phyloP scores from a whole-genome alignment of 2,113 vertebrate genomes.

The Nannobrachium achirus region DNA sequence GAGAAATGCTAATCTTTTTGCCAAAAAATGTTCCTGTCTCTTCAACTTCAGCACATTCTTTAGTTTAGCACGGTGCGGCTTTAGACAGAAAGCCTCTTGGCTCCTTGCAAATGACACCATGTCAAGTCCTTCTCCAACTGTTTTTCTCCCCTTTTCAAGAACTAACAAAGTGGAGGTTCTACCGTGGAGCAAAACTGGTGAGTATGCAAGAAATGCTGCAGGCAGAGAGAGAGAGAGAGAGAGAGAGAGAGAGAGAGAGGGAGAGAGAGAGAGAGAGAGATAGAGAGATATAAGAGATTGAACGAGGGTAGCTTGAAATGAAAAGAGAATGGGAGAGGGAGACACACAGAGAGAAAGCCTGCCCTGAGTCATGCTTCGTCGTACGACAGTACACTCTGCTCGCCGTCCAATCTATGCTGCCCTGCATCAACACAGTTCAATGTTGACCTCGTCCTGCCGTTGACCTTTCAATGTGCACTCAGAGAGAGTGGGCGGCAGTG shows the following conservation, averaged over 20 bases:
- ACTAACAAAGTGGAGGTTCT: conserved; percentile 35
- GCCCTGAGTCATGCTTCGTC: too few relatives aligned
- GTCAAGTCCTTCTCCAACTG: conserved; percentile 49
- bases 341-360: not conserved
- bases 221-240: conserved; percentile 42
- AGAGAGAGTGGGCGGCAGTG: too few relatives aligned
- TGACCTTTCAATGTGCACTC: too few relatives aligned
- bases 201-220: conserved; percentile 61
- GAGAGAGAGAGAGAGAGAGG: conserved; percentile 7
- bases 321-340: not conserved
- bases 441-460: too few relatives aligned
- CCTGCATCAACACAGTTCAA: too few relatives aligned
- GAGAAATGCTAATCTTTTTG: too few relatives aligned
- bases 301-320: too few relatives aligned
- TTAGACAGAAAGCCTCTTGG: conserved; percentile 10
- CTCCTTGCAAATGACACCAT: conserved; percentile 71
- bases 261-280: not conserved
- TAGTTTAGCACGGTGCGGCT: too few relatives aligned
- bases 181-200: conserved; percentile 69
- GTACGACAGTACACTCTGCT: too few relatives aligned
- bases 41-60: too few relatives aligned
- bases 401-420: too few relatives aligned
- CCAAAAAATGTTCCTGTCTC: too few relatives aligned
- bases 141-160: conserved; percentile 40
- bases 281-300: not conserved